phyloP scores from a whole-genome alignment of 2,888 invertebrate species.

The Cantharis rufa region DNA sequence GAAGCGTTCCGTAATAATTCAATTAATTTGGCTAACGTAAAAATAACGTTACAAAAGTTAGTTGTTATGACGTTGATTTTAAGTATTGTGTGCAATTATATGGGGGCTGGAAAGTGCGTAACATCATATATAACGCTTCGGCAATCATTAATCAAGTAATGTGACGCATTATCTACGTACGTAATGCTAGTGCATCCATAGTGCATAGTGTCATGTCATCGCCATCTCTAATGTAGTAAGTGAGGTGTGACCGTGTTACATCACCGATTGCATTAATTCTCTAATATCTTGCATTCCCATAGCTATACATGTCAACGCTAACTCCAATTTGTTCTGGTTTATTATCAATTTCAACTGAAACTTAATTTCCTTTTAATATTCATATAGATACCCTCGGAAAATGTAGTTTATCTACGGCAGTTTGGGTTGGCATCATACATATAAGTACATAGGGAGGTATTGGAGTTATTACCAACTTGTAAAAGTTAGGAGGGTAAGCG shows the following conservation, averaged over 20 bases:
- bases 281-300: slow-evolving; percentile 28
- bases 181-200: slow-evolving; percentile 33
- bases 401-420: not conserved
- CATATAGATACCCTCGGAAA: not conserved
- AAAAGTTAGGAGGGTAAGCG: slow-evolving; percentile 14
- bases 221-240: slow-evolving; percentile 32
- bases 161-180: slow-evolving; percentile 47
- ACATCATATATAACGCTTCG: slow-evolving; percentile 39
- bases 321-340: not conserved
- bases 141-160: slow-evolving; percentile 50
- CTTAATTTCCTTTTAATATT: not conserved
- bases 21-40: not conserved
- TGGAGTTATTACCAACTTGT: not conserved
- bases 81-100: slow-evolving; percentile 12
- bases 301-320: slow-evolving; percentile 5
- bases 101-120: slow-evolving; percentile 11
- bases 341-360: not conserved
- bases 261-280: slow-evolving; percentile 34
- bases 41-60: not conserved
- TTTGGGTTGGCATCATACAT: not conserved
- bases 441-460: not conserved
- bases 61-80: slow-evolving; percentile 4
- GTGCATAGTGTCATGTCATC: slow-evolving; percentile 48
- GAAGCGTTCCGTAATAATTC: not conserved
- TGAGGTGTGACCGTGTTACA: slow-evolving; percentile 32